Evolutionary conservation across 30 jellyfish, hydroid and myxozoan species (phyloP).

Genomic region (Aurelia sp.): DNA sequence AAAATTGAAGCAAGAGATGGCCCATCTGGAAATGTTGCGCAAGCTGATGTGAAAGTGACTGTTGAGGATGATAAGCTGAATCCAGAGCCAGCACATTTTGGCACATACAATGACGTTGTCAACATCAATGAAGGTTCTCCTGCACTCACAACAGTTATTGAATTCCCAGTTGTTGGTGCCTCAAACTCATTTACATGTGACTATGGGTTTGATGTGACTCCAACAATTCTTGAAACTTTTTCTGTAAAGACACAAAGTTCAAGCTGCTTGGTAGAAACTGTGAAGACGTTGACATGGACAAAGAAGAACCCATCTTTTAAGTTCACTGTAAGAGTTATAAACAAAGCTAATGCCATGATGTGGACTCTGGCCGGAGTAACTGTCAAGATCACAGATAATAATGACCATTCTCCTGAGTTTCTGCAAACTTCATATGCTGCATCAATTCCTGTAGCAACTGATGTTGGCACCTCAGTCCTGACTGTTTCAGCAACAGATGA

Average conservation of each 20-base stretch:
- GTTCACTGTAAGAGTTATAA: slow-evolving; percentile 79
- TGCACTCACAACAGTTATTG: slow-evolving; percentile 35
- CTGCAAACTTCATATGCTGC: slow-evolving; percentile 81
- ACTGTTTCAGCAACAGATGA: slow-evolving; percentile 77
- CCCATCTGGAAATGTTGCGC: slow-evolving; percentile 25
- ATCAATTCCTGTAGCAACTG: slow-evolving; percentile 42
- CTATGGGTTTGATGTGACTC: slow-evolving; percentile 81
- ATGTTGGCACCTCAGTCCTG: slow-evolving; percentile 70
- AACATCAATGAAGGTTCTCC: slow-evolving; percentile 71
- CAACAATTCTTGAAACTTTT: slow-evolving; percentile 62
- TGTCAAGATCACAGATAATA: slow-evolving; percentile 69
- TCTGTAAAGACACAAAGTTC: slow-evolving; percentile 67
- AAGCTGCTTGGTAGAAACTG: slow-evolving; percentile 75
- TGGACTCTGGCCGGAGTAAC: slow-evolving; percentile 65
- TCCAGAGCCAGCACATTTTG: slow-evolving; percentile 89
- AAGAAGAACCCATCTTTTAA: slow-evolving; percentile 69
- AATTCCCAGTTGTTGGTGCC: slow-evolving; percentile 60
- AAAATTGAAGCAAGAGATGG: slow-evolving; percentile 88
- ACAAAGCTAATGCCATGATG: slow-evolving; percentile 65
- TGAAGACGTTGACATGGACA: slow-evolving; percentile 66
- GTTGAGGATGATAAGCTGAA: slow-evolving; percentile 65
- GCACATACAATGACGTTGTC: slow-evolving; percentile 45
- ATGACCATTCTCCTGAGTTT: slow-evolving; percentile 86
- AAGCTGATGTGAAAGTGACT: slow-evolving; percentile 73
- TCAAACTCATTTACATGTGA: slow-evolving; percentile 80